A percentile compares a stretch with the other conserved stretches of the same genome.
Evolutionary conservation across 1,140 invertebrate species (phyloP).

Genomic region (Pantala flavescens): DNA sequence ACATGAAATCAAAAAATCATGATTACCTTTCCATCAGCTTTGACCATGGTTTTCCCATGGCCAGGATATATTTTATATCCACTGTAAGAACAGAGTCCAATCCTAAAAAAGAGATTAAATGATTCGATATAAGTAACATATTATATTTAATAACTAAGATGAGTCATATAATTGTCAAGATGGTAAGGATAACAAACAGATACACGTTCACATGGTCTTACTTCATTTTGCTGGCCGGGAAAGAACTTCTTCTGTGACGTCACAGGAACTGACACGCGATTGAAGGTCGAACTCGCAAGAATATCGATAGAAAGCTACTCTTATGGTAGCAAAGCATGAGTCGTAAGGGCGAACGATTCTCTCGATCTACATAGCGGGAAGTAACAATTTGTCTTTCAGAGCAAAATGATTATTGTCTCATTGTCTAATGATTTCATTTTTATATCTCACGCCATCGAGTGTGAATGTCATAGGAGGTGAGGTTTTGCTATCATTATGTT

Average conservation of each 20-base stretch:
- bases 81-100: constrained; percentile 95
- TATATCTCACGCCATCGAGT: too few relatives aligned
- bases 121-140: neutral
- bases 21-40: constrained; percentile 93
- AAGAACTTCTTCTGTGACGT: neutral
- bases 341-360: too few relatives aligned
- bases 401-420: too few relatives aligned
- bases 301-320: too few relatives aligned
- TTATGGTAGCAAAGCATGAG: too few relatives aligned
- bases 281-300: neutral
- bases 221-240: constrained; percentile 7
- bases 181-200: neutral
- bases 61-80: constrained; percentile 99
- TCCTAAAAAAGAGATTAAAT: constrained; percentile 49
- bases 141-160: too few relatives aligned
- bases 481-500: too few relatives aligned
- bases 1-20: neutral
- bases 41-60: constrained; percentile 98
- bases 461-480: too few relatives aligned
- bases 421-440: too few relatives aligned
- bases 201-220: neutral
- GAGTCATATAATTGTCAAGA: neutral
- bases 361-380: too few relatives aligned
- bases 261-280: neutral
- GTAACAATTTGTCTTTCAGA: too few relatives aligned